Conservation (phyloP, 2,888 invertebrate genomes). For the Morpho achilles region DNA sequence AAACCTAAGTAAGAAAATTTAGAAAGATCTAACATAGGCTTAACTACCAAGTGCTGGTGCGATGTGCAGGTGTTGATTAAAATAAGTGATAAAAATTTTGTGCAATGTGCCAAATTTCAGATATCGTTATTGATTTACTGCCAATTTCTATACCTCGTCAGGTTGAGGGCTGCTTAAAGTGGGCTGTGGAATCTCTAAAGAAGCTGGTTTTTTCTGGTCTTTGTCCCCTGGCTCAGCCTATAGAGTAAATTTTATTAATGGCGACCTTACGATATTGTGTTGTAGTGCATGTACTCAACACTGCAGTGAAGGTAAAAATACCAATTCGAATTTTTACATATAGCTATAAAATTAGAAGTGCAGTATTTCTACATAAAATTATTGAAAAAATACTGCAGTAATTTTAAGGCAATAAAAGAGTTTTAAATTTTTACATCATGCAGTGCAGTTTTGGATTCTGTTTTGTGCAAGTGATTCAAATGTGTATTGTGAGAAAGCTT, state of each 20-base stretch:
- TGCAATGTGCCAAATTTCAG: conserved; percentile 40
- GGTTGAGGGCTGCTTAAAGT: conserved; percentile 57
- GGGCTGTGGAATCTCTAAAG: conserved; percentile 61
- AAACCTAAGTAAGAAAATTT: not conserved
- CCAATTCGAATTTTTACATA: no score
- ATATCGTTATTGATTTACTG: conserved; percentile 34
- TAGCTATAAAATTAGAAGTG: no score
- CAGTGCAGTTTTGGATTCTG: conserved; percentile 2
- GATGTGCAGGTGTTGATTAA: conserved; percentile 26
- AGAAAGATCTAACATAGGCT: conserved; percentile 20
- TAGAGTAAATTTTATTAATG: conserved; percentile 58
- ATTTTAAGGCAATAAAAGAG: no score
- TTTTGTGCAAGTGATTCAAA: conserved; percentile 4
- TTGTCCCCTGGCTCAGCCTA: conserved; percentile 67
- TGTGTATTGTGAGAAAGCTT: conserved; percentile 6
- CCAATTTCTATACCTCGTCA: conserved; percentile 63
- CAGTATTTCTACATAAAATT: no score
- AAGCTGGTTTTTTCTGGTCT: conserved; percentile 51
- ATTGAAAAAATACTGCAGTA: no score
- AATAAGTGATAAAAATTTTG: conserved; percentile 33
- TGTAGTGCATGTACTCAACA: conserved; percentile 10
- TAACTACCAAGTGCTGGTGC: conserved; percentile 37
- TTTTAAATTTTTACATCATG: not conserved
- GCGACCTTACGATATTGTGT: conserved; percentile 55
- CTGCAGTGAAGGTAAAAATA: no score